These are phyloP conservation scores for Drosophila simulans DNA, from an alignment of 1,140 invertebrate species.

Conservation along the genomic window DNA sequence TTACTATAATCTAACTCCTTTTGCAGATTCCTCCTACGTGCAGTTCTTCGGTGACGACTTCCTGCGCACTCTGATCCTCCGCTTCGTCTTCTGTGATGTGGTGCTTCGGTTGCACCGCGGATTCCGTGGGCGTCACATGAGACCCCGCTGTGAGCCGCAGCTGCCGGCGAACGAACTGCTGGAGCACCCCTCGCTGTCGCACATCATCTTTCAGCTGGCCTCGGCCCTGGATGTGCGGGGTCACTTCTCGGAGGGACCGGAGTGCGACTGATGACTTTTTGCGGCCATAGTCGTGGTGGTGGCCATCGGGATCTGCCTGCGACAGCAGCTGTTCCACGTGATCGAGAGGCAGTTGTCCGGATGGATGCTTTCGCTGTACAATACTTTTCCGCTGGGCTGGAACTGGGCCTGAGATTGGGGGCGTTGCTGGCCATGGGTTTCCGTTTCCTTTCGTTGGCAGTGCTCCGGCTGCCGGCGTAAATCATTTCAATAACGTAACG, in stretches of 20 bases:
- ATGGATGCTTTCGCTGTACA: conserved; percentile 67
- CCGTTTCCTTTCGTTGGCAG: conserved; percentile 26
- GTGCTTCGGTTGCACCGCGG: conserved; percentile 93
- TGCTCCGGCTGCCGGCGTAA: conserved; percentile 40
- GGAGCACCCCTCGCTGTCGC: conserved; percentile 92
- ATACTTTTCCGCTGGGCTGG: conserved; percentile 56
- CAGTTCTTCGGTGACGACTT: conserved; percentile 98
- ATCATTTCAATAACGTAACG: conserved; percentile 46
- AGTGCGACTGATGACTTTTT: conserved; percentile 88
- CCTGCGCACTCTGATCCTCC: conserved; percentile 92
- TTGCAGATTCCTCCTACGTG: conserved; percentile 91
- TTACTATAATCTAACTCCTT: background rate
- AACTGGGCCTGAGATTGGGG: conserved; percentile 26
- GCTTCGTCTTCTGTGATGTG: conserved; percentile 97
- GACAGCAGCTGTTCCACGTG: conserved; percentile 60
- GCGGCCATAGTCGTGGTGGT: conserved; percentile 55
- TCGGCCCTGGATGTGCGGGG: conserved; percentile 91
- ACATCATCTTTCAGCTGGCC: conserved; percentile 93
- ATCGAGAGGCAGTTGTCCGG: conserved; percentile 44
- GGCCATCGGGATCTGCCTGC: conserved; percentile 43
- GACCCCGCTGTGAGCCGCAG: conserved; percentile 93
- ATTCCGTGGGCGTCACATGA: conserved; percentile 92
- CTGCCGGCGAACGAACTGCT: conserved; percentile 95
- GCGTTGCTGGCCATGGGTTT: conserved; percentile 19
- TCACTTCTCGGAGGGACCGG: conserved; percentile 90